Base-by-base conservation (phyloP, 2,797 vertebrate species). In the Clarias pachynema region DNA sequence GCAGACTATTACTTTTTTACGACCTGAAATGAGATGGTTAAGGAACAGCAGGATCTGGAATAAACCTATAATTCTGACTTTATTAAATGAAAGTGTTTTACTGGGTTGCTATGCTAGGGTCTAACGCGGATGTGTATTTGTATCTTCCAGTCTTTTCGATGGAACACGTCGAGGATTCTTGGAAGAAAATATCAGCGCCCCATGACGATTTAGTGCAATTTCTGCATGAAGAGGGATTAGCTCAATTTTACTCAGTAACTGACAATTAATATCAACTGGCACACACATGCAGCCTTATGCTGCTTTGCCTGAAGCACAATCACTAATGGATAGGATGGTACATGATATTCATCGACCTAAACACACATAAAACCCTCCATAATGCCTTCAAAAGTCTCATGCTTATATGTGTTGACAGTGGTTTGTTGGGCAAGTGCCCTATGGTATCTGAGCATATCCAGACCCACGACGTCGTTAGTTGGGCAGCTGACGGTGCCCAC, bases 331-430 rank as follows among this genome's bases (percentile, higher is more conserved):
- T 92, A 92, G 75, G 91, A 95, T 92, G 92, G 91, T 91, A 88
- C 91, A 94, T 93, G 89, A 91, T 88, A 92, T 95, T 95, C 92
- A 89, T 16, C 90, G 90, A 86, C 88, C 89, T 90, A 90, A 92
- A 92, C 94, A 95, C 93, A 95, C 93, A 91, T 95, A 92, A 93
- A 81, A 93, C 92, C 92, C 93, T 93, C 94, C 95, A 97, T 95
- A 95, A 99, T 99, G 98, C 96, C 98, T 96, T 99, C 97, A 84
- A 99, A 99, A 91, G 97, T 98, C 86, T 99, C 98, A 82, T 99
- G 98, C 91, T 94, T 99, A 9, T 99, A 99, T 34, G 91, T 99
- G 89, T 91, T 99, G 96, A 99, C 98, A 49, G 97, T 99, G 78
- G 96, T 99, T 91, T 99, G 98, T 90, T 99, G 98, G 98, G 98